Conservation (phyloP, 2,797 vertebrate genomes). For the Agapornis canus region DNA sequence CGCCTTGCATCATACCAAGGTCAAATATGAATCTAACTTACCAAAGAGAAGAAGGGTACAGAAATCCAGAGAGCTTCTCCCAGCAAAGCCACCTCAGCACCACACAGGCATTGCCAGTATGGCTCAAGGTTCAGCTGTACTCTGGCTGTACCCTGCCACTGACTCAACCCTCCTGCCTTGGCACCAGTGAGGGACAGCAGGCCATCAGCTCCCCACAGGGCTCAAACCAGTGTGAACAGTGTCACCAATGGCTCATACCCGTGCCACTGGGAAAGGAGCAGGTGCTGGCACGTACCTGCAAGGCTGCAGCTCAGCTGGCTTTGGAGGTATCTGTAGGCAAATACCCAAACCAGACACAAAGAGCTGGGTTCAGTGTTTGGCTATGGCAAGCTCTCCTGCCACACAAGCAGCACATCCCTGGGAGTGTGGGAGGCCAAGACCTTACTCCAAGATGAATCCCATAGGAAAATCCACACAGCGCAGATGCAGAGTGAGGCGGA, state of each 20-base stretch:
- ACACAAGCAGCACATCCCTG: not conserved
- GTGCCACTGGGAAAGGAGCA: not conserved
- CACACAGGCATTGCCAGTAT: too few relatives aligned
- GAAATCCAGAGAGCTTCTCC: not conserved
- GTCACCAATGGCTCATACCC: not conserved
- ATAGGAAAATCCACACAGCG: not conserved
- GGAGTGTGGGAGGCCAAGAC: rapidly evolving
- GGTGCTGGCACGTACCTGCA: not conserved
- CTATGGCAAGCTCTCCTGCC: not conserved
- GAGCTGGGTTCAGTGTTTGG: rapidly evolving
- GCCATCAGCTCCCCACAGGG: not conserved
- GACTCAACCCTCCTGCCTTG: not conserved
- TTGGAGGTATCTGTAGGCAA: not conserved
- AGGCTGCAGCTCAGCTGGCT: not conserved
- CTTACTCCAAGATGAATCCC: not conserved
- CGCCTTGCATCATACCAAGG: not conserved
- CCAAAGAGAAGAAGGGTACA: not conserved
- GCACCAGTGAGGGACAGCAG: not conserved
- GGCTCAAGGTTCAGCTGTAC: too few relatives aligned
- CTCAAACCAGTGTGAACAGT: not conserved
- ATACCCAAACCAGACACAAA: not conserved
- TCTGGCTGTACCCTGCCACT: too few relatives aligned
- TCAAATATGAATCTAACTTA: not conserved
- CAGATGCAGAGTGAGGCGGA: not conserved
- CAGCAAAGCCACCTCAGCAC: not conserved